These are phyloP conservation scores for Zaprionus nigranus DNA, from an alignment of 1,140 invertebrate species.

Conservation along the genomic window DNA sequence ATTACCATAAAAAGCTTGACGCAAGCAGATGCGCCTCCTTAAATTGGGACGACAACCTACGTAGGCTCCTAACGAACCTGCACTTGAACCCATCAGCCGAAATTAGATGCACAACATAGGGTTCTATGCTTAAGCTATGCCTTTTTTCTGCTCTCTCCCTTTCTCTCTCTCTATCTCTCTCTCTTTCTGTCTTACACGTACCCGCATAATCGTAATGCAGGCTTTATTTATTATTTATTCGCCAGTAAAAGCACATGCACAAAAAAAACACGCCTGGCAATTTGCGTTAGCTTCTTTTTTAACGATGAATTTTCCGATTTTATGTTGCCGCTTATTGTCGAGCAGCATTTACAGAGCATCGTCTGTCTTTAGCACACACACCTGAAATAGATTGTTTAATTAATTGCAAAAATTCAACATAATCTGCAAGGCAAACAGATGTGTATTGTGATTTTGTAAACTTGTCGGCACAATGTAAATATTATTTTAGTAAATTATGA, in stretches of 20 bases:
- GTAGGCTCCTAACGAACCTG: slow-evolving; percentile 2
- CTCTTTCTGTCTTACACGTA: background rate
- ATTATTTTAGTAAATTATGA: slow-evolving; percentile 2
- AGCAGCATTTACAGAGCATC: background rate
- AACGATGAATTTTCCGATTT: slow-evolving; percentile 9
- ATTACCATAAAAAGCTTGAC: slow-evolving; percentile 23
- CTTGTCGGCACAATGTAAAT: background rate
- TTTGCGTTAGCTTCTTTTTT: slow-evolving; percentile 1
- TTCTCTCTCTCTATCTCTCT: background rate
- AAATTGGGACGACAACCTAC: slow-evolving; percentile 27
- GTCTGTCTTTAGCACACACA: background rate
- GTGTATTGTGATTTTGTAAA: background rate
- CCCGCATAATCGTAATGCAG: slow-evolving; percentile 17
- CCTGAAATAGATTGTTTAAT: slow-evolving; percentile 18
- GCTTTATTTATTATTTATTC: slow-evolving; percentile 69
- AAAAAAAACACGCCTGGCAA: slow-evolving; percentile 10
- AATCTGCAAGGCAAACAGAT: background rate
- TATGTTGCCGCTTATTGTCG: slow-evolving; percentile 12
- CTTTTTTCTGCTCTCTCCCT: background rate
- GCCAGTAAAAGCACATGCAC: slow-evolving; percentile 47
- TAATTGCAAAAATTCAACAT: slow-evolving; percentile 17
- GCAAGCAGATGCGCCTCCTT: slow-evolving; percentile 22
- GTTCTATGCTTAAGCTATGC: background rate
- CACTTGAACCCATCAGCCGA: slow-evolving; percentile 5
- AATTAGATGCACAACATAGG: background rate